Percentiles rank a stretch among this genome's conserved stretches.
Conservation (phyloP, 2,113 vertebrate genomes). For the Hyla sarda region DNA sequence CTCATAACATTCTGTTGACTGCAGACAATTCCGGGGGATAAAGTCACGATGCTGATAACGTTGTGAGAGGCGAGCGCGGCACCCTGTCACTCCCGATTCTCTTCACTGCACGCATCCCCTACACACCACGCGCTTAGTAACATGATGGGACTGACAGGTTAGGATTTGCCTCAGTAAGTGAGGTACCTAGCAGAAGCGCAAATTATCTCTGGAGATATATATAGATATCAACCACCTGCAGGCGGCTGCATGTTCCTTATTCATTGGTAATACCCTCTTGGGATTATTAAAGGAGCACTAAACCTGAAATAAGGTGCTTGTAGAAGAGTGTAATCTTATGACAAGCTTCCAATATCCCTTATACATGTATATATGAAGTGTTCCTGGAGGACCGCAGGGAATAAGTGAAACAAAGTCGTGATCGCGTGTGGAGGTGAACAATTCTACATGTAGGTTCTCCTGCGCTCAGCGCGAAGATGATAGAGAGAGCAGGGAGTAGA, state of each 20-base stretch:
- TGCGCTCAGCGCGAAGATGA: no score
- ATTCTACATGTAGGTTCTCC: no score
- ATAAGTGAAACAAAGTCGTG: no score
- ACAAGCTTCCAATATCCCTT: neutral
- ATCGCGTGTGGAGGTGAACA: no score
- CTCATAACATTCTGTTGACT: neutral
- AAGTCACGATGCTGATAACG: neutral
- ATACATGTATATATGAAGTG: no score
- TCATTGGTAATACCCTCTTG: neutral
- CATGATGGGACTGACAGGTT: slow-evolving; percentile 30
- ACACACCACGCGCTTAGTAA: neutral
- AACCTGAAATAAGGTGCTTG: neutral
- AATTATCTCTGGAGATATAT: neutral
- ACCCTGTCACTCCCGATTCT: slow-evolving; percentile 15
- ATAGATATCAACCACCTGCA: slow-evolving; percentile 8
- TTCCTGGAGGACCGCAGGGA: no score
- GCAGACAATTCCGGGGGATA: neutral
- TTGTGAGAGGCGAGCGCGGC: neutral
- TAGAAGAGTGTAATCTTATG: neutral
- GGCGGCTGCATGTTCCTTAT: neutral
- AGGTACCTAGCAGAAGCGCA: neutral
- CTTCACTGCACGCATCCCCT: neutral
- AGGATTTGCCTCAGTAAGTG: slow-evolving; percentile 21
- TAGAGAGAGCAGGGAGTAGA: no score
- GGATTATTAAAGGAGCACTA: neutral